Evolutionary conservation across 2,113 vertebrate species (phyloP).

Genomic region (Rynchops niger): DNA sequence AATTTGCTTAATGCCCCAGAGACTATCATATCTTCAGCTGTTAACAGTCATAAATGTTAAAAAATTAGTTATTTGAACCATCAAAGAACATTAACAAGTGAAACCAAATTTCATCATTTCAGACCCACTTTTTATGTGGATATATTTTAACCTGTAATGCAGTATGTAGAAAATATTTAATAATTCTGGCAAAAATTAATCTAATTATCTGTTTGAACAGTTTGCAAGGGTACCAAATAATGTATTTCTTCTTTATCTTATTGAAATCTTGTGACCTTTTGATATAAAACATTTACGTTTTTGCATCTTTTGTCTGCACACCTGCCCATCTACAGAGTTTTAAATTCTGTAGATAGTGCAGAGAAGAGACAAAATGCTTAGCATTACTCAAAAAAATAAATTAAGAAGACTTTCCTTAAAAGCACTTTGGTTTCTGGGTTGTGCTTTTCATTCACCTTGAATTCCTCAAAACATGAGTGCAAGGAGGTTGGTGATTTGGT

Average conservation of each 20-base stretch:
- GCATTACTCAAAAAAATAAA: background rate
- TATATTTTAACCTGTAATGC: background rate
- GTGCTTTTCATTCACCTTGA: background rate
- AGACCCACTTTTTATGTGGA: background rate
- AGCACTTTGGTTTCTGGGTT: background rate
- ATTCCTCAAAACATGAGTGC: background rate
- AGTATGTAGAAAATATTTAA: background rate
- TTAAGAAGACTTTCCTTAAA: background rate
- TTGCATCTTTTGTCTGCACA: background rate
- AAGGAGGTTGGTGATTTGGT: background rate
- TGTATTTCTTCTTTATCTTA: background rate
- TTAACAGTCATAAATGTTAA: background rate
- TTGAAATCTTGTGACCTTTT: background rate
- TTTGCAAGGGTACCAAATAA: background rate
- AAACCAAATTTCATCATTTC: background rate
- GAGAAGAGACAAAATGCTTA: background rate
- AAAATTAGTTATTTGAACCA: background rate
- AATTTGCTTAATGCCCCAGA: background rate
- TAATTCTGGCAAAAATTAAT: background rate
- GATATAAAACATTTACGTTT: background rate
- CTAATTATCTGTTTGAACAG: background rate
- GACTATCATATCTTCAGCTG: background rate
- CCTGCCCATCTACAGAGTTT: background rate
- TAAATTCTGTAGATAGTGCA: background rate
- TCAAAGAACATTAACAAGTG: background rate